Conservation (phyloP, 1,140 invertebrate genomes). For the Drosophila eugracilis region DNA sequence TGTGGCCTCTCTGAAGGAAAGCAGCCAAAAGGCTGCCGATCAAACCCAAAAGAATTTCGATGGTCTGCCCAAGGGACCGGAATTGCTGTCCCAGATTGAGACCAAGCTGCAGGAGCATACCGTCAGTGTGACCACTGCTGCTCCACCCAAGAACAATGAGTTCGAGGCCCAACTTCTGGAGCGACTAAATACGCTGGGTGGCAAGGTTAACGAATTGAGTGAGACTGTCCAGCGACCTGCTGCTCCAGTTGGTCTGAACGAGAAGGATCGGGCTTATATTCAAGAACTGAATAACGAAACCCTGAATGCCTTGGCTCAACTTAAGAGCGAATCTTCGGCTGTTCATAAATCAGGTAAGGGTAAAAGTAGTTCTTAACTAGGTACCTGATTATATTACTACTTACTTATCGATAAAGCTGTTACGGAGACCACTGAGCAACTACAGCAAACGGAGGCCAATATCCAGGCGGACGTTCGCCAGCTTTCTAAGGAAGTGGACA, state of each 20-base stretch:
- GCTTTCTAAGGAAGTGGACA: slow-evolving; percentile 84
- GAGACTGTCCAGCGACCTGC: slow-evolving; percentile 33
- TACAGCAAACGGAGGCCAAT: slow-evolving; percentile 77
- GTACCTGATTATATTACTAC: not conserved
- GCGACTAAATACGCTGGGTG: slow-evolving; percentile 51
- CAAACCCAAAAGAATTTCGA: slow-evolving; percentile 61
- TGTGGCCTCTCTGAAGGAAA: slow-evolving; percentile 86
- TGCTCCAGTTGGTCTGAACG: slow-evolving; percentile 46
- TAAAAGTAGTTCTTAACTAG: not conserved
- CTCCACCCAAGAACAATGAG: slow-evolving; percentile 65
- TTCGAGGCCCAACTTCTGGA: slow-evolving; percentile 69
- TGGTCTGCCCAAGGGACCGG: slow-evolving; percentile 52
- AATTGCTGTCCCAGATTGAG: slow-evolving; percentile 70
- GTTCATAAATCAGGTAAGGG: slow-evolving; percentile 66
- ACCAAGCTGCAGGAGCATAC: slow-evolving; percentile 64
- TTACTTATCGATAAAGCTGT: not conserved
- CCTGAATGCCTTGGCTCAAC: slow-evolving; percentile 61
- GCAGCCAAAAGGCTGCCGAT: slow-evolving; percentile 62
- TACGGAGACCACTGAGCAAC: slow-evolving; percentile 79
- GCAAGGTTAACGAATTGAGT: slow-evolving; percentile 48
- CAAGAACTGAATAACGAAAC: slow-evolving; percentile 80
- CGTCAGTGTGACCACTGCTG: slow-evolving; percentile 38
- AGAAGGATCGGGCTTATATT: slow-evolving; percentile 69
- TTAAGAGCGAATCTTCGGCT: slow-evolving; percentile 54
- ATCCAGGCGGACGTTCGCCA: slow-evolving; percentile 74